Base-by-base conservation (phyloP, 1,140 invertebrate species). In the Nasonia longicornis region DNA sequence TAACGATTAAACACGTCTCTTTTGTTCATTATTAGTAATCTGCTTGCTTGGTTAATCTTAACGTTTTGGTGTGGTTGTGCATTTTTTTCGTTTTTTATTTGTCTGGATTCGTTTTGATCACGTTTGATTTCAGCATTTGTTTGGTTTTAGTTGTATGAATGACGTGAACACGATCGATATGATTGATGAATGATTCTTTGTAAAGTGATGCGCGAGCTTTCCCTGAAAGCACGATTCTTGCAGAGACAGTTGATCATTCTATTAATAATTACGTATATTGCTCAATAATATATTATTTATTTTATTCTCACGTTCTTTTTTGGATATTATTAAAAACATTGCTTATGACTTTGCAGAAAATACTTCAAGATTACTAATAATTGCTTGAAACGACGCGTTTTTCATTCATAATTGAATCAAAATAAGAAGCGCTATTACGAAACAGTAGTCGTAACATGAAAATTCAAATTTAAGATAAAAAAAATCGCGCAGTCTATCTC, bases 61-160 rank as follows among this genome's bases (percentile, higher is more conserved):
- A n/a, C 26, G 22, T 20, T 45, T 72, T 52, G 29, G 26, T 12
- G 48, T 63, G 76, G 42, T 76, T 77, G 48, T 79, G 66, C 72
- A 66, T 42, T 38, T 71, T 82, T 35, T 22, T 42, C 8, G 38
- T 78, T 48, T 64, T 67, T 48, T 77, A 58, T 74, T 67, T 80
- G 22, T 79, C 75, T 79, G 79, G 8, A 79, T 77, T 80, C 22
- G 26, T 85, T 84, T 85, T 79, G 69, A 80, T 79, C 71, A 71
- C 66, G 81, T 85, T 85, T 84, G 81, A 86, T 85, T 85, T 82
- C 79, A 45, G 70, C 35, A 71, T 71, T 58, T 67, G 45, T 78
- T 31, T 82, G 48, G 14, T 69, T 72, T 78, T 52, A 14, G 64
- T 20, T 35, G 35, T 66, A 35, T 74, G 45, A 52, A 66, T 58